phyloP scores from a whole-genome alignment of 2,113 vertebrate genomes.

The Dissostichus mawsoni region DNA sequence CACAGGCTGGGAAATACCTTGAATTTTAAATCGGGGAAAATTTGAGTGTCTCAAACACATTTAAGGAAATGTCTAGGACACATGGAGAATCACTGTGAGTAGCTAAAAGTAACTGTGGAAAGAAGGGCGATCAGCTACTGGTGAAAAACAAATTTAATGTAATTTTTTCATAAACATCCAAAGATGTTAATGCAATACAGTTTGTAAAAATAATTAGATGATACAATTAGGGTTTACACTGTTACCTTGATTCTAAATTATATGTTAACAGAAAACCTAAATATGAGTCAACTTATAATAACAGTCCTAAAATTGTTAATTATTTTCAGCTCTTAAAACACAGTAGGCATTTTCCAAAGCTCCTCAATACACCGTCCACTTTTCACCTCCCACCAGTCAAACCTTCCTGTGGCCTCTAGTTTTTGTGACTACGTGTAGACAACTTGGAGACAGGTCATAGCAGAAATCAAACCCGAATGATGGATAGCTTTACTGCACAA shows the following conservation, averaged over 20 bases:
- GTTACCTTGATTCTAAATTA: constrained; percentile 2
- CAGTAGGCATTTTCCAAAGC: neutral
- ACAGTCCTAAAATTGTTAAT: constrained; percentile 18
- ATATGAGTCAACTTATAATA: constrained; percentile 16
- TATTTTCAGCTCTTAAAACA: constrained; percentile 8
- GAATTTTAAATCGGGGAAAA: constrained; percentile 67
- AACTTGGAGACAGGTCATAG: constrained; percentile 80
- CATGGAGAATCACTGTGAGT: constrained; percentile 44
- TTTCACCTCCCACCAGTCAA: constrained; percentile 27
- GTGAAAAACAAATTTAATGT: constrained; percentile 11
- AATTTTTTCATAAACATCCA: constrained; percentile 8
- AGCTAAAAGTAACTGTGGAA: constrained; percentile 44
- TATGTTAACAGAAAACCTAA: neutral
- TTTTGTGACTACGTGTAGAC: constrained; percentile 65
- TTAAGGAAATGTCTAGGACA: constrained; percentile 36
- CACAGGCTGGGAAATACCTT: constrained; percentile 55
- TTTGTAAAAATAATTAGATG: constrained; percentile 14
- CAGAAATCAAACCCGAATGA: constrained; percentile 82
- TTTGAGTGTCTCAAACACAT: constrained; percentile 40
- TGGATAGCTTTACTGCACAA: constrained; percentile 83
- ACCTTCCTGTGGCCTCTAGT: constrained; percentile 45
- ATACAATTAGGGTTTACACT: constrained; percentile 21
- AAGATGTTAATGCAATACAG: constrained; percentile 22
- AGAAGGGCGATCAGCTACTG: constrained; percentile 24
- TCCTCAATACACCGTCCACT: neutral